These are phyloP conservation scores for Psettodes erumei DNA, from an alignment of 2,113 vertebrate genomes.

Conservation along the genomic window DNA sequence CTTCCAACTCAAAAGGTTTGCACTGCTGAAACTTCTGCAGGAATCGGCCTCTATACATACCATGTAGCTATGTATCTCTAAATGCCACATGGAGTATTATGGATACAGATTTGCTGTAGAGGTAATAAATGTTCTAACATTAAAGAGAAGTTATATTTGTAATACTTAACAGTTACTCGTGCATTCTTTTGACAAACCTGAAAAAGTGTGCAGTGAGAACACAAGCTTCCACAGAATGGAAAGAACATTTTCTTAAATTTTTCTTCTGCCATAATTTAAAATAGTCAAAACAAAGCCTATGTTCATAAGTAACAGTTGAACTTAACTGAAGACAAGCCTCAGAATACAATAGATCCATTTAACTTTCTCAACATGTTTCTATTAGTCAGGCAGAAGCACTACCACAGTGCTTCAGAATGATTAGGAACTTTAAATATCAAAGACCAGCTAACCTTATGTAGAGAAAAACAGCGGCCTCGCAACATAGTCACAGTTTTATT, in stretches of 20 bases:
- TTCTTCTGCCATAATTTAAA: constrained; percentile 67
- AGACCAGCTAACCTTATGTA: constrained; percentile 69
- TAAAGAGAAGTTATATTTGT: constrained; percentile 70
- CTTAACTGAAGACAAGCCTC: constrained; percentile 24
- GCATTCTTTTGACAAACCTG: constrained; percentile 72
- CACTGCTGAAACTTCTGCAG: constrained; percentile 33
- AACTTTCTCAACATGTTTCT: constrained; percentile 47
- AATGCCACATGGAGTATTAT: constrained; percentile 59
- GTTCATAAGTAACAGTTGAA: constrained; percentile 34
- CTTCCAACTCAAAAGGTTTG: constrained; percentile 55
- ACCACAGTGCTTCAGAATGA: constrained; percentile 67
- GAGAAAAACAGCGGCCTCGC: constrained; percentile 70
- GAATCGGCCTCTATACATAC: constrained; percentile 51
- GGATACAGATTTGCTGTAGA: constrained; percentile 66
- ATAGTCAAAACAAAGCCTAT: constrained; percentile 40
- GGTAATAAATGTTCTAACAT: constrained; percentile 71
- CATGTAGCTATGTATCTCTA: constrained; percentile 56
- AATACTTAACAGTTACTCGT: constrained; percentile 75
- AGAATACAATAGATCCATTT: constrained; percentile 29
- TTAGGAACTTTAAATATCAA: constrained; percentile 77
- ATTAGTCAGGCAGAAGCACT: constrained; percentile 51
- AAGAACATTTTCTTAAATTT: constrained; percentile 43
- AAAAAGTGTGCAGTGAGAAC: constrained; percentile 67
- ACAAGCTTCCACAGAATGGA: constrained; percentile 63
- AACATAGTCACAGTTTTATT: constrained; percentile 76